Percentiles rank a stretch among this genome's conserved stretches.
phyloP scores from a whole-genome alignment of 2,113 vertebrate species.

The Lagopus leucura region DNA sequence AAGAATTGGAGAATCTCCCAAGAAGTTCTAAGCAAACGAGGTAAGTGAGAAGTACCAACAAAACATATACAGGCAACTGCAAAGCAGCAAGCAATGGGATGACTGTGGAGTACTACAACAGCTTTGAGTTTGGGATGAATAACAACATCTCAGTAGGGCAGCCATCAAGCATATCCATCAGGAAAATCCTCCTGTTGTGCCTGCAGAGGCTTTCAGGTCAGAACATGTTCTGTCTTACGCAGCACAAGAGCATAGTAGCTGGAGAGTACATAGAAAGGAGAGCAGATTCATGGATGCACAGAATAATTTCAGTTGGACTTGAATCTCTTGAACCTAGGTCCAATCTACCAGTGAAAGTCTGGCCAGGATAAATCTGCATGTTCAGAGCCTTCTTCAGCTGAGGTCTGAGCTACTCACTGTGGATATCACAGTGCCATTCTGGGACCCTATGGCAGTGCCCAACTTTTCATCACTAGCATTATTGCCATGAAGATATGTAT shows the following conservation, averaged over 20 bases:
- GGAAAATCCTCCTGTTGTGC: neutral
- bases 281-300: neutral
- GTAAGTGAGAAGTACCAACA: conserved; percentile 43
- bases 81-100: conserved; percentile 50
- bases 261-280: neutral
- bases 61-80: conserved; percentile 14
- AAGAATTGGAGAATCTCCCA: neutral
- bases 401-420: neutral
- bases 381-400: neutral
- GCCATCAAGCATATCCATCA: neutral
- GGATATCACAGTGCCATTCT: neutral
- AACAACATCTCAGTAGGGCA: conserved; percentile 52
- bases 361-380: neutral
- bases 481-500: neutral
- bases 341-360: neutral
- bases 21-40: neutral
- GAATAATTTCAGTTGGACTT: neutral
- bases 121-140: conserved; percentile 52
- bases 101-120: neutral
- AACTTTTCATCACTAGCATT: neutral
- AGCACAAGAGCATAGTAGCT: neutral
- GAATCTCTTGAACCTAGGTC: neutral
- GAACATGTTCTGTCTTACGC: neutral
- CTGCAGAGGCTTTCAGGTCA: neutral
- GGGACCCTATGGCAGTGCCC: neutral